These are phyloP conservation scores for Pluvianellus socialis DNA, from an alignment of 2,113 vertebrate species.

Conservation along the genomic window DNA sequence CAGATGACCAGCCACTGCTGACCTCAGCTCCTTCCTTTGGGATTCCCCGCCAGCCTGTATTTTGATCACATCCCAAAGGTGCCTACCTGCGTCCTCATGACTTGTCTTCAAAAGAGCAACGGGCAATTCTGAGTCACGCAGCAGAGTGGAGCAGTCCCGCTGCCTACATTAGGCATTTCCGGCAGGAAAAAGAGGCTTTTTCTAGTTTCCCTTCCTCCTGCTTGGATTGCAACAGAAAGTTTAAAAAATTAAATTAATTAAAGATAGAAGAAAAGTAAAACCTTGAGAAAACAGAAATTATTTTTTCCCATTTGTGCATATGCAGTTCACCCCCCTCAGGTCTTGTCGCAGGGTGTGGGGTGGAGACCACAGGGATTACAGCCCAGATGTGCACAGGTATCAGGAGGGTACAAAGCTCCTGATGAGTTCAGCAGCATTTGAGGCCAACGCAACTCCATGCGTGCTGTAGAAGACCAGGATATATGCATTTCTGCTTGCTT, in stretches of 20 bases:
- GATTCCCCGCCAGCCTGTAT: fast-evolving
- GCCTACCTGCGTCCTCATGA: not conserved
- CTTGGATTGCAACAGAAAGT: not conserved
- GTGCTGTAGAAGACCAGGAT: not conserved
- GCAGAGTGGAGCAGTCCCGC: not conserved
- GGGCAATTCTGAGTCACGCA: fast-evolving
- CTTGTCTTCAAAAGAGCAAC: not conserved
- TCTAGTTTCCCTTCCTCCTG: not conserved
- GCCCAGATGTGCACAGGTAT: not conserved
- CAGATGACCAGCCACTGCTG: not conserved
- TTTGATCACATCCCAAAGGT: not conserved
- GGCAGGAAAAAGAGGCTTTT: not conserved
- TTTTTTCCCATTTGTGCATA: not conserved
- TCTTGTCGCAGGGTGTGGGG: not conserved
- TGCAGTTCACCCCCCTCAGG: not conserved
- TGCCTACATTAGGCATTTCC: not conserved
- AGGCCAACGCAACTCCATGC: not conserved
- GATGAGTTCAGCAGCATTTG: not conserved
- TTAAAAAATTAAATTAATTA: not conserved
- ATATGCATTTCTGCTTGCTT: not conserved
- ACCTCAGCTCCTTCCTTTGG: not conserved
- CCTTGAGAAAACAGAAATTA: not conserved
- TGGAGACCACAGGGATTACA: not conserved
- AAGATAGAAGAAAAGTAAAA: not conserved
- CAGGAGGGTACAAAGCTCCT: not conserved